These are phyloP conservation scores for Melolontha melolontha DNA, from an alignment of 2,888 invertebrate genomes.

Conservation along the genomic window DNA sequence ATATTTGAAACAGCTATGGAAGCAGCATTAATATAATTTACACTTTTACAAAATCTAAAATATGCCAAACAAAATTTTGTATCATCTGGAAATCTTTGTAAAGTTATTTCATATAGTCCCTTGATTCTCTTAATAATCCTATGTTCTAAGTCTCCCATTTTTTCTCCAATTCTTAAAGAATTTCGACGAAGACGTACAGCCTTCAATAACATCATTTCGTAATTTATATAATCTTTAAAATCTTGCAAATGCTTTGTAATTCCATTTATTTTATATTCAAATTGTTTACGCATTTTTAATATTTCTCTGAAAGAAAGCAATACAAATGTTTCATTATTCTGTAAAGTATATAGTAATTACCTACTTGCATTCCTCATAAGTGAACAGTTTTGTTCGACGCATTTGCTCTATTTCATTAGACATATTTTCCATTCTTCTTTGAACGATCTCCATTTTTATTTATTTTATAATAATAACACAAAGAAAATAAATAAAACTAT, in stretches of 20 bases:
- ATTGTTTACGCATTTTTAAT: conserved; percentile 76
- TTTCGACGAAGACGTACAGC: conserved; percentile 74
- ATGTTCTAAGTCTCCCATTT: conserved; percentile 76
- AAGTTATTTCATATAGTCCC: conserved; percentile 78
- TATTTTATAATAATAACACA: no score
- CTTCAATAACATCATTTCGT: conserved; percentile 76
- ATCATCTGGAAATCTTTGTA: conserved; percentile 78
- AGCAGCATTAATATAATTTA: conserved; percentile 69
- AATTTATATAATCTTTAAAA: conserved; percentile 77
- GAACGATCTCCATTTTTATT: conserved; percentile 65
- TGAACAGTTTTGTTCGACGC: conserved; percentile 77
- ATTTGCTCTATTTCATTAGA: conserved; percentile 85
- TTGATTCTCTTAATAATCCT: conserved; percentile 79
- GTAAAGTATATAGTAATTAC: conserved; percentile 8
- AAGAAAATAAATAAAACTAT: no score
- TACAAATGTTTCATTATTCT: background rate
- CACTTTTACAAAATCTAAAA: conserved; percentile 82
- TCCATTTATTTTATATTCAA: conserved; percentile 80
- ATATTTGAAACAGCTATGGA: conserved; percentile 72
- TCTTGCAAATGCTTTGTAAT: conserved; percentile 77
- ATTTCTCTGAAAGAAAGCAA: conserved; percentile 69
- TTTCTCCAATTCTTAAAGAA: conserved; percentile 70
- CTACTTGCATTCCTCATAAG: conserved; percentile 78
- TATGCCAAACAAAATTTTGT: conserved; percentile 81
- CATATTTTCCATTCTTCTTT: conserved; percentile 81